Percentiles rank a stretch among this genome's conserved stretches.
phyloP scores from a whole-genome alignment of 2,888 invertebrate species.

The Apoda limacodes region DNA sequence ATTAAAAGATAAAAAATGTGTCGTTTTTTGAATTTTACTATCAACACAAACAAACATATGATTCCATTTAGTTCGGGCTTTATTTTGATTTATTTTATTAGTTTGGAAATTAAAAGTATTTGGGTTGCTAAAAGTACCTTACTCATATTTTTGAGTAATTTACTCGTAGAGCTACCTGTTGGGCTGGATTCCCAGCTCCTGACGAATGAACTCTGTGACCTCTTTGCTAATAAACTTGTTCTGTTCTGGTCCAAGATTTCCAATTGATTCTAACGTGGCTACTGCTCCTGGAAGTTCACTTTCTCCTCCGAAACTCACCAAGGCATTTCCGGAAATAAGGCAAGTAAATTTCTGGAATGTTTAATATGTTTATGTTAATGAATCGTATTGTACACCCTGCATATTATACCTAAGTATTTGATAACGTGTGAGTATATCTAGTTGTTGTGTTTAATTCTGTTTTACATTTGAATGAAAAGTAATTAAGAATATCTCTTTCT shows the following conservation, averaged over 20 bases:
- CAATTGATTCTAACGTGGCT: conserved; percentile 37
- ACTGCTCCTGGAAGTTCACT: conserved; percentile 23
- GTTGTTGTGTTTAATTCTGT: too few relatives aligned
- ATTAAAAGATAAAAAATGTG: too few relatives aligned
- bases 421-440: too few relatives aligned
- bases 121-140: not conserved
- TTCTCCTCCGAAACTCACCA: conserved; percentile 24
- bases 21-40: too few relatives aligned
- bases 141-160: not conserved
- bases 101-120: too few relatives aligned
- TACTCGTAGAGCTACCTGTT: conserved; percentile 26
- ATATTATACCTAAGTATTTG: conserved; percentile 12
- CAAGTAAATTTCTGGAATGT: conserved; percentile 30
- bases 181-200: conserved; percentile 34
- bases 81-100: too few relatives aligned
- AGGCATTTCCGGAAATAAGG: conserved; percentile 26
- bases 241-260: conserved; percentile 28
- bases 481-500: too few relatives aligned
- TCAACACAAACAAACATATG: too few relatives aligned
- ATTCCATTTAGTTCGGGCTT: too few relatives aligned
- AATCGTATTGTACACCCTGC: not conserved
- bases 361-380: not conserved
- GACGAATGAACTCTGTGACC: conserved; percentile 33
- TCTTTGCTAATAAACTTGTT: conserved; percentile 34
- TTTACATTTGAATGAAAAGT: too few relatives aligned